Base-by-base conservation (phyloP, 1,140 invertebrate species). In the Arctopsyche grandis region DNA sequence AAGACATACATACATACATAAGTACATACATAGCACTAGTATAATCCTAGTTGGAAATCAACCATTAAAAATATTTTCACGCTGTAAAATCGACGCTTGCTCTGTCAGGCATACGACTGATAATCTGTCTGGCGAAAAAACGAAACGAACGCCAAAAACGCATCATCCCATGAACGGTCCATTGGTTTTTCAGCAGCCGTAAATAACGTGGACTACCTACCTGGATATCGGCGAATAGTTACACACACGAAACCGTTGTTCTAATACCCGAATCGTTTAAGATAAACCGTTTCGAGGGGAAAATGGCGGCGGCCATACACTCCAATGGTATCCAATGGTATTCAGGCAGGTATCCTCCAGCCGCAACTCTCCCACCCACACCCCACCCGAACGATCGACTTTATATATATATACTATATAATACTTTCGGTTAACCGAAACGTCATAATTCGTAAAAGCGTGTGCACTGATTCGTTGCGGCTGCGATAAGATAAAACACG, bases 391-490 rank as follows among this genome's bases (percentile, higher is more conserved):
- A 38, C 19, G 19, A 66, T 21, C 16, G 60, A 70, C 77, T 77
- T 75, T 81, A 77, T 77, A 74, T 79, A 14, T 56, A n/a, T n/a
- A n/a, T n/a, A n/a, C n/a, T n/a, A n/a, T n/a, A n/a, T n/a, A n/a
- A n/a, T n/a, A 77, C 78, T 82, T 79, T 81, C 66, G 71, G 77
- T 58, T 22, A 81, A 12, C 52, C 75, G 75, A 77, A 60, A 73
- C 52, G 71, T 80, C 79, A 73, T 82, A 80, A 82, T 82, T 82
- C 81, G 79, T 80, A 80, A 79, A 80, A 80, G 81, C 81, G 81
- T 82, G 81, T 80, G 79, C 81, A 82, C 81, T 82, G 81, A 82
- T 82, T 82, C 81, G 81, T 82, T 82, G 74, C 56, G 73, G 73
- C 56, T 14, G 46, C 69, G 81, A 82, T 82, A 82, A 82, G 81